These are phyloP conservation scores for Actinostola sp. DNA, from an alignment of 92 coral and sea anemone species.

Conservation along the genomic window DNA sequence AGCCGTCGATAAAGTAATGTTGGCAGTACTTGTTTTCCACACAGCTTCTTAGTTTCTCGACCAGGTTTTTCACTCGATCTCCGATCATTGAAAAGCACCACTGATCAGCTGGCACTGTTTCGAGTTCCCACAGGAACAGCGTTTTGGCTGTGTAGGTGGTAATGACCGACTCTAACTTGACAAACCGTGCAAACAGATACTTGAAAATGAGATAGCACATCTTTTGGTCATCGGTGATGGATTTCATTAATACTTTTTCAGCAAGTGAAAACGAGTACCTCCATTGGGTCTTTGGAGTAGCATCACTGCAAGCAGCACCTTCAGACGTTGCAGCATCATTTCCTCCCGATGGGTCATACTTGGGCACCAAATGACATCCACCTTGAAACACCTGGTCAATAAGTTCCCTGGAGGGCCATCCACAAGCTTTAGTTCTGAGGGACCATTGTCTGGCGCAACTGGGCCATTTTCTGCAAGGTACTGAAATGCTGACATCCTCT, in stretches of 20 bases:
- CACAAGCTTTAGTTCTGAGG: conserved; percentile 44
- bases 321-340: conserved; percentile 17
- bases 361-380: conserved; percentile 69
- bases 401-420: conserved; percentile 60
- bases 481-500: conserved; percentile 63
- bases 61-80: conserved; percentile 55
- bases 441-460: conserved; percentile 55
- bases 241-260: conserved; percentile 56
- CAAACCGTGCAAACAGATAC: conserved; percentile 49
- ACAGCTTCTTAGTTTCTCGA: conserved; percentile 54
- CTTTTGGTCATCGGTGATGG: conserved; percentile 61
- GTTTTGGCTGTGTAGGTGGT: conserved; percentile 65
- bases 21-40: conserved; percentile 47
- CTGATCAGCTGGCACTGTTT: conserved; percentile 50
- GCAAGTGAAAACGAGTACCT: conserved; percentile 65
- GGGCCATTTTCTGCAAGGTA: conserved; percentile 66
- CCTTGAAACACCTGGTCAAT: conserved; percentile 42
- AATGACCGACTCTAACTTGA: conserved; percentile 47
- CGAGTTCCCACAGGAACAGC: conserved; percentile 55
- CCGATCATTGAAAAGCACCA: conserved; percentile 47
- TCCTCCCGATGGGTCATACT: conserved; percentile 46
- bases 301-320: conserved; percentile 10
- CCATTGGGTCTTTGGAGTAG: conserved; percentile 49
- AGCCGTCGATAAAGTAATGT: conserved; percentile 53
- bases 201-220: conserved; percentile 62